Evolutionary conservation across 2,888 invertebrate species (phyloP), one percentile per base, ranked within the genome.

Genomic region (Osmoderma eremita): DNA sequence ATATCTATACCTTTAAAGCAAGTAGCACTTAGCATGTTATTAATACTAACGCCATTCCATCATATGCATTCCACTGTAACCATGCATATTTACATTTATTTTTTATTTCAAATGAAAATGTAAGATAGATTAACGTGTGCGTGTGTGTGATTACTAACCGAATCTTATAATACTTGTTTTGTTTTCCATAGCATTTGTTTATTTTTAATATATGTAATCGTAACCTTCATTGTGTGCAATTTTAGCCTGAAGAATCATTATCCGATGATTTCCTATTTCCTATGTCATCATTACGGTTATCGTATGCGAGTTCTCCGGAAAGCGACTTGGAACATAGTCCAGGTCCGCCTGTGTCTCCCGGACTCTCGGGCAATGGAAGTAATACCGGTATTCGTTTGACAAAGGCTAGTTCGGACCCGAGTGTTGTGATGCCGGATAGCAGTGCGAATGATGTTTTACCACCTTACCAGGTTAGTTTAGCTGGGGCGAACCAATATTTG

Each of bases 221-320:
- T 38, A 69, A 70, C 68, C 69, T 70, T 70, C 70, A 75, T 70
- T 75, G 69, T 74, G 68, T 71, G 50, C 70, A 71, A 74, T 80
- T 84, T 82, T 87, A 97, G 96, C 95, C 97, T 82, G 95, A 95
- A 82, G 96, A 97, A 85, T 94, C 95, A 82, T 88, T 97, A 82
- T 95, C 96, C 78, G 98, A 98, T 85, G 97, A 98, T 88, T 97
- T 97, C 90, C 91, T 98, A 81, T 98, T 98, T 88, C 97, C 97
- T 81, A 97, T 97, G 97, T 94, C 94, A 76, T 93, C 94, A 80
- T 90, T 95, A 82, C 91, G 96, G 81, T 87, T 97, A 75, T 97
- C 97, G 80, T 97, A 96, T 84, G 96, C 96, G 73, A 96, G 96
- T 80, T 95, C 95, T 81, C 96, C 96, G 72, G 97, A 97, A 85